Conservation (phyloP, 2,113 vertebrate species). For the Trichechus manatus region DNA sequence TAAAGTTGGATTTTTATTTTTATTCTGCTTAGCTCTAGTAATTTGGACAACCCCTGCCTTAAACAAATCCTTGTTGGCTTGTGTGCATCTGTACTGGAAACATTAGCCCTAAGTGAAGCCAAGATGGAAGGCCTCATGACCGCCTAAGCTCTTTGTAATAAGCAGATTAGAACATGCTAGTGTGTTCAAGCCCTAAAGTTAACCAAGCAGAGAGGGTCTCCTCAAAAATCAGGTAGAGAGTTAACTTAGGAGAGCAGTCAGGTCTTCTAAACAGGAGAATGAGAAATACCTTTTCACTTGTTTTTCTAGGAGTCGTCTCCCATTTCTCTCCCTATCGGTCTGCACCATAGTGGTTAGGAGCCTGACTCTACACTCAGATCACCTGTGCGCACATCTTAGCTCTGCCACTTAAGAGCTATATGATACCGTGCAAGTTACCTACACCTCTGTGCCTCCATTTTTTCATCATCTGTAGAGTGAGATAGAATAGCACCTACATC, state of each 20-base stretch:
- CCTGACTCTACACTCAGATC: not conserved
- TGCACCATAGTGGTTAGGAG: not conserved
- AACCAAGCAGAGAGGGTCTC: not conserved
- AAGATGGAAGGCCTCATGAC: conserved; percentile 20
- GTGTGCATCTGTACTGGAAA: conserved; percentile 58
- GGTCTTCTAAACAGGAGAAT: not conserved
- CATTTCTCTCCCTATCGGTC: not conserved
- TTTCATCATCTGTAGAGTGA: not conserved
- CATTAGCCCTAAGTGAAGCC: conserved; percentile 38
- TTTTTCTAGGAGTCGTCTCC: not conserved
- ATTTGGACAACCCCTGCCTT: conserved; percentile 63
- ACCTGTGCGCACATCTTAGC: not conserved
- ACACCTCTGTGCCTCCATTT: not conserved
- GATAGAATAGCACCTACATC: not conserved
- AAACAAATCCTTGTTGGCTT: conserved; percentile 56
- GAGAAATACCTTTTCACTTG: not conserved
- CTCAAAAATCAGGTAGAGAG: conserved; percentile 9
- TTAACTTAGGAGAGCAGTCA: not conserved
- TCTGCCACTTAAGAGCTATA: not conserved
- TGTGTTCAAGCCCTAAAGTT: conserved; percentile 54
- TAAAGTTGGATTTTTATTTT: conserved; percentile 77
- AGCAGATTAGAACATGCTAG: conserved; percentile 50
- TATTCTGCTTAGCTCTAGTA: conserved; percentile 75
- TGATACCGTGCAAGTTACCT: not conserved
- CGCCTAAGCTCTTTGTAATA: conserved; percentile 34